Percentiles rank a stretch among this genome's conserved stretches.
Evolutionary conservation across 2,113 vertebrate species (phyloP).

Genomic region (Pyrgilauda ruficollis): DNA sequence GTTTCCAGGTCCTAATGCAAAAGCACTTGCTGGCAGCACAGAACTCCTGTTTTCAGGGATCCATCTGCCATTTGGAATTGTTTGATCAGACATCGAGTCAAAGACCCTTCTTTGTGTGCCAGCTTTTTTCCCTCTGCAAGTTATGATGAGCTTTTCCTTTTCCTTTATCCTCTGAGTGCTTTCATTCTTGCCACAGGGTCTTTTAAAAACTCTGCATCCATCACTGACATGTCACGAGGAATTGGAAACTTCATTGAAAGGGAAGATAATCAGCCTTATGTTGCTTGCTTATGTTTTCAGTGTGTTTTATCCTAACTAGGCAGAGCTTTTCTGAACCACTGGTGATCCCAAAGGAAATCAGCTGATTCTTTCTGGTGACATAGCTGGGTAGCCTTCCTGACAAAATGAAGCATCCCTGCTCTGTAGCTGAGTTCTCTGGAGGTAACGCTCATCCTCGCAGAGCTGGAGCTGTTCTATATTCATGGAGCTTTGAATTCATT

Average conservation of each 20-base stretch:
- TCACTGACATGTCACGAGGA: not conserved
- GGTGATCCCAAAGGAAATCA: constrained; percentile 35
- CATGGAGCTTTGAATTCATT: constrained; percentile 60
- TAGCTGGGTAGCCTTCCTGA: constrained; percentile 25
- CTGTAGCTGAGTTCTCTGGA: constrained; percentile 25
- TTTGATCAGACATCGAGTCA: not conserved
- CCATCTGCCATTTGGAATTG: not conserved
- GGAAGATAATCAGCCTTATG: constrained; percentile 24
- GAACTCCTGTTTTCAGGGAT: not conserved
- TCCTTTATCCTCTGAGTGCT: not conserved
- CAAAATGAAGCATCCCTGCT: not conserved
- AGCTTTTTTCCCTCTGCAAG: not conserved
- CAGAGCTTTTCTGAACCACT: not conserved
- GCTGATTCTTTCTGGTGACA: constrained; percentile 7
- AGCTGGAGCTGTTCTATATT: constrained; percentile 43
- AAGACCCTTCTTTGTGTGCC: not conserved
- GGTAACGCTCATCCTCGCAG: not conserved
- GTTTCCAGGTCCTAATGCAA: not conserved
- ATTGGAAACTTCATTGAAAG: not conserved
- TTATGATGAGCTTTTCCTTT: constrained; percentile 4
- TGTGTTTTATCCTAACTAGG: not conserved
- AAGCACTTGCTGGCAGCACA: constrained; percentile 10
- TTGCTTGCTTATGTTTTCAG: not conserved
- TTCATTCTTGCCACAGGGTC: not conserved
- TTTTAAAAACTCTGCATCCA: not conserved